Base-by-base conservation (phyloP, 2,797 vertebrate genomes). In the Gallinago nigripennis region DNA sequence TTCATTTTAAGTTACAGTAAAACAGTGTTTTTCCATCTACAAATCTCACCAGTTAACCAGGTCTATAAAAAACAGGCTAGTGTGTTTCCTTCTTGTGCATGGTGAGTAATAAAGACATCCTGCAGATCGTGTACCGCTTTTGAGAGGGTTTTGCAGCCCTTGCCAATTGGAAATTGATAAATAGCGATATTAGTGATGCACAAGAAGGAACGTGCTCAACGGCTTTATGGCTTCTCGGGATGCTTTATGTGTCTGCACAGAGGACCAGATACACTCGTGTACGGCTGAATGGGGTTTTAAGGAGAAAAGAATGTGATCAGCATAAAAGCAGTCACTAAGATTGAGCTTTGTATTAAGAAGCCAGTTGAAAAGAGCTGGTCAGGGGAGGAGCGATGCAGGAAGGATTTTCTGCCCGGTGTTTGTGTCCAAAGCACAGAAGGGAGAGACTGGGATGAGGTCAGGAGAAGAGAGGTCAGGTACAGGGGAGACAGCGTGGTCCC, bases 131-230 rank as follows among this genome's bases (percentile, higher is more conserved):
- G 24, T 33, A 9, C 51, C 2, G 0, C 28, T 71, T 92, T 57
- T 37, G 68, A 20, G 64, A 1, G 5, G 56, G 17, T 70, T 94
- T 86, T 79, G 83, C 66, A 60, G 31, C 25, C 65, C 70, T 63
- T 88, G 48, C 80, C 78, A 73, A 9, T 39, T 86, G 53, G 81
- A 83, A 92, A 70, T 60, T 37, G 88, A 81, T 90, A 72, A 86
- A 57, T 56, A 84, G 48, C 2, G 1, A 11, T 76, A 54, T 63
- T 56, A 66, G 70, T 30, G 68, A 66, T 70, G 48, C 23, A 10
- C 31, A 27, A 63, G 70, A 58, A 73, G 63, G n/a, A 90, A 30
- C 0, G 1, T 17, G 25, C 46, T 68, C 0, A 1, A 8, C 27
- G 46, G 37, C 24, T 30, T 57, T 66, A 21, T 10, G 9, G 64